Evolutionary conservation across 2,888 invertebrate species (phyloP), one percentile per base, ranked within the genome.

Genomic region (Cheilosia vulpina): DNA sequence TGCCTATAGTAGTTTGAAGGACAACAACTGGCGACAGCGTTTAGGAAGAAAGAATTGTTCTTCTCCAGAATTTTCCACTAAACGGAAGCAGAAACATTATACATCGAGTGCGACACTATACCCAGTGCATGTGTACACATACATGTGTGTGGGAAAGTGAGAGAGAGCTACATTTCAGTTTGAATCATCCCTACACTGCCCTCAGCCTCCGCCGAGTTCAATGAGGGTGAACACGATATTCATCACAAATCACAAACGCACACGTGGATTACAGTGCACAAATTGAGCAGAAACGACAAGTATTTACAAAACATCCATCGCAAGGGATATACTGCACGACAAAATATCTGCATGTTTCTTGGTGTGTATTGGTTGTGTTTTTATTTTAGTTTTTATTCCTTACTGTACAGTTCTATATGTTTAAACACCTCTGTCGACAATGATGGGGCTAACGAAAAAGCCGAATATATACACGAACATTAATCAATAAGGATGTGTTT

Each of bases 201-300:
- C 50, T 21, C 19, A 31, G 34, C 21, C 55, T 9, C 21, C 15
- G 13, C 21, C 27, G 31, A 43, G 11, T 34, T 60, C 58, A 4
- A 24, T 45, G 21, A 41, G 24, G 34, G 4, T 31, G 60, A 31
- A 27, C 50, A 31, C 45, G 21, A 34, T 50, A 52, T 58, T 68
- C 43, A 63, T 65, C 53, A 73, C 50, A 77, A 77, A 47, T 45
- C 38, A 13, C 38, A 7, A n/a, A 45, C 24, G 83, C 83, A 83
- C 83, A 83, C 63, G 78, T 83, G 83, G 83, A 83, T 83, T 83
- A 83, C 78, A 60, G 83, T 83, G 83, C 83, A 52, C 27, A 55
- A 5, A 24, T 19, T 27, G 27, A 81, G 50, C 19, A 57, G 13
- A 13, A 7, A 43, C 38, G 31, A 31, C 13, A 24, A 55, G 71